phyloP scores from a whole-genome alignment of 1,140 invertebrate species.

The Limonius californicus region DNA sequence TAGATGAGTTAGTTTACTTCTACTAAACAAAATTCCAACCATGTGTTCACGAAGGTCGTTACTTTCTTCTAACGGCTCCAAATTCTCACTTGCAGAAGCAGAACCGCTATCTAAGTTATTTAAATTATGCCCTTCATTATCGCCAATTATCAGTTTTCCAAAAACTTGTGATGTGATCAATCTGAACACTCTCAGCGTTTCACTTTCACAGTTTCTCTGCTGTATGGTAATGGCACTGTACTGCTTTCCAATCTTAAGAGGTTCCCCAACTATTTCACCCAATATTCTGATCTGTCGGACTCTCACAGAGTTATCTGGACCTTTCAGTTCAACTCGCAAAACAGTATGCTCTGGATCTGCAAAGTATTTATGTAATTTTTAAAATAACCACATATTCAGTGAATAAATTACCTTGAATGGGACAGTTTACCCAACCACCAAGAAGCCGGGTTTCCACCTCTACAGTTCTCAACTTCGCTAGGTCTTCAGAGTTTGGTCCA shows the following conservation, averaged over 20 bases:
- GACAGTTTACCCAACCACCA: slow-evolving; percentile 84
- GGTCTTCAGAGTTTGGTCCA: slow-evolving; percentile 74
- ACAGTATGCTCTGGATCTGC: slow-evolving; percentile 53
- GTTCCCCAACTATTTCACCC: slow-evolving; percentile 56
- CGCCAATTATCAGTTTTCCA: slow-evolving; percentile 77
- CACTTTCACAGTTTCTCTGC: slow-evolving; percentile 83
- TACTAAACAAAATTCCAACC: slow-evolving; percentile 93
- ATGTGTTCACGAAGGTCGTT: slow-evolving; percentile 93
- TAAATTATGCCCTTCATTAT: slow-evolving; percentile 43
- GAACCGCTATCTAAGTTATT: slow-evolving; percentile 43
- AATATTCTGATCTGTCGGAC: slow-evolving; percentile 76
- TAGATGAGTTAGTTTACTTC: slow-evolving; percentile 88
- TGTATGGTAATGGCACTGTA: slow-evolving; percentile 59
- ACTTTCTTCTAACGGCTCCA: slow-evolving; percentile 62
- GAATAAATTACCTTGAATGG: slow-evolving; percentile 59
- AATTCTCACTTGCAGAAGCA: slow-evolving; percentile 48
- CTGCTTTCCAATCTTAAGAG: slow-evolving; percentile 52
- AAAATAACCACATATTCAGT: slow-evolving; percentile 20
- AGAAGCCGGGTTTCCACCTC: slow-evolving; percentile 75
- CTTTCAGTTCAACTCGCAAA: slow-evolving; percentile 81
- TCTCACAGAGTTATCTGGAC: slow-evolving; percentile 84
- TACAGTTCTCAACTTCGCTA: slow-evolving; percentile 71
- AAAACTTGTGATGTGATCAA: slow-evolving; percentile 91
- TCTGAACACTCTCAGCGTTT: slow-evolving; percentile 91
- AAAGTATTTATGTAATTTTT: no score